Base-by-base conservation (phyloP, 2,888 invertebrate genomes). In the Apamea crenata region DNA sequence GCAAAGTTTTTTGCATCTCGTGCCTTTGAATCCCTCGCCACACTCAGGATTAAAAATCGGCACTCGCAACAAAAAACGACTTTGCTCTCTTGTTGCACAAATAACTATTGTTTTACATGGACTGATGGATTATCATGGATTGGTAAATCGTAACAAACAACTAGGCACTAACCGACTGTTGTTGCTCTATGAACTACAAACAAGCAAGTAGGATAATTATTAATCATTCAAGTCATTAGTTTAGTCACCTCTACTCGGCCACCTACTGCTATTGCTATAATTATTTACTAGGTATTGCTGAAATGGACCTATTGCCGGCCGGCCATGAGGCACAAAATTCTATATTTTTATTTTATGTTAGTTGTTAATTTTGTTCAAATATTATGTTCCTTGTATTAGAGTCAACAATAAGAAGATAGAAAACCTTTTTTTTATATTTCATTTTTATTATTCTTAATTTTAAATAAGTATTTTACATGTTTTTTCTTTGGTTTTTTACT, bases 171-270 rank as follows among this genome's bases (percentile, higher is more conserved):
- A 21, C 10, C 32, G 32, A 63, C 63, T 63, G 32, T 32, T 32
- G 8, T 21, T 63, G 32, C 21, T 72, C 21, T 74, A 21, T 21
- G 74, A 53, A 53, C 73, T 73, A 73, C n/a, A 74, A 29, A 29
- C 73, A 53, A 25, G 50, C 32, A 59, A 74, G 44, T 32, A 21
- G 36, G 36, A 74, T 36, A 50, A 36, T 50, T n/a, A 36, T 50
- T n/a, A 47, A 47, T 74, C 18, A 71, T 47, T 71, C 8, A 47
- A 47, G 32, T 71, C 12, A 70, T 18, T 47, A 25, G 18, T 74
- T 32, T 18, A 47, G 12, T 32, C 32, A 21, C 44, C n/a, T 32
- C 1, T 36, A 47, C 7, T 36, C 1, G 36, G 75, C 4, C 29
- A 56, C 8, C 63, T 56, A 56, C 4, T 8, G 25, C 29, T 75